Percentiles rank a stretch among this genome's conserved stretches.
These are phyloP conservation scores for Notamacropus eugenii DNA, from an alignment of 2,797 vertebrate genomes.

Conservation along the genomic window DNA sequence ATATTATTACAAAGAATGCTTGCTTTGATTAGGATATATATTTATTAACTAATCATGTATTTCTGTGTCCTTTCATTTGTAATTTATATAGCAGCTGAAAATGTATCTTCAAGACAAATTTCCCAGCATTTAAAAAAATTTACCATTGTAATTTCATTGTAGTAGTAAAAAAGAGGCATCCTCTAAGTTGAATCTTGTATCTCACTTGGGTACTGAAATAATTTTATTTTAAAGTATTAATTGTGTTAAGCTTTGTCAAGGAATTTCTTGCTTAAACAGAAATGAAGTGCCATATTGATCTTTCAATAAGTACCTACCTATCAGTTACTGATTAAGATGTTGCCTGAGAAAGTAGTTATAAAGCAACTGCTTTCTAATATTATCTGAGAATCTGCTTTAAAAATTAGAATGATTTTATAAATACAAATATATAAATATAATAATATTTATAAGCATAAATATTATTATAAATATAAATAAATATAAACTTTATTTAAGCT, in stretches of 20 bases:
- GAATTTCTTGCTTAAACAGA: constrained; percentile 29
- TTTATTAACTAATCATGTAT: background rate
- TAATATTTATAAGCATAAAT: too few species aligned
- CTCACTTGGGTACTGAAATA: constrained; percentile 15
- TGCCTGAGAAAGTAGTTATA: constrained; percentile 38
- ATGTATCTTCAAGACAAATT: constrained; percentile 31
- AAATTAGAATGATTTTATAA: constrained; percentile 32
- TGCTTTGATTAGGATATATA: constrained; percentile 7
- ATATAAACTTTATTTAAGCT: constrained; percentile 1
- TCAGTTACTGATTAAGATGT: constrained; percentile 41
- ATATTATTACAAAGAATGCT: background rate
- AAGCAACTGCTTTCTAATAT: constrained; percentile 46
- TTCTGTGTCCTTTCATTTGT: constrained; percentile 34
- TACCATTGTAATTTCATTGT: constrained; percentile 15
- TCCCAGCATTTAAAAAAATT: constrained; percentile 44
- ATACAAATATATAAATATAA: too few species aligned
- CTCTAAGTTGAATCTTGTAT: background rate
- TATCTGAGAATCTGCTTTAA: constrained; percentile 64
- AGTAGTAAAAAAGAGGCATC: constrained; percentile 30
- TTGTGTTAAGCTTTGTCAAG: background rate
- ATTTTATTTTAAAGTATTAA: background rate
- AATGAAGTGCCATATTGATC: background rate
- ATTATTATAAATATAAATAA: too few species aligned
- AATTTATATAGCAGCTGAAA: constrained; percentile 59
- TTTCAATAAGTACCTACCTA: background rate